phyloP scores from a whole-genome alignment of 1,140 invertebrate genomes.

The Cepaea nemoralis region DNA sequence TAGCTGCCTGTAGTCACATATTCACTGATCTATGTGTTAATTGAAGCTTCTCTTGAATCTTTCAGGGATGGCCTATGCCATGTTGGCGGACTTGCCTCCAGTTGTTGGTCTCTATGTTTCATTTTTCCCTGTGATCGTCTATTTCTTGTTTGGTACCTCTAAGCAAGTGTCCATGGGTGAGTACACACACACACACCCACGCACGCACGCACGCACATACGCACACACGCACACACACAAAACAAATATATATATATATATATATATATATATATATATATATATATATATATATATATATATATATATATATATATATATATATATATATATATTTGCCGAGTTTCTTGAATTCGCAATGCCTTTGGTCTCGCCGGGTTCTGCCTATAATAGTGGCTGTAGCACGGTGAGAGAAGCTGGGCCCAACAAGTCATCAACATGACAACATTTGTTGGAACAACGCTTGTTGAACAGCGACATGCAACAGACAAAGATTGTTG shows the following conservation, averaged over 20 bases:
- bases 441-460: no score
- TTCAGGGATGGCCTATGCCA: slow-evolving; percentile 71
- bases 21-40: no score
- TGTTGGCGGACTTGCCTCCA: slow-evolving; percentile 70
- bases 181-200: slow-evolving; percentile 20
- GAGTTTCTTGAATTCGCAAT: no score
- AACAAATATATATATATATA: slow-evolving; percentile 18
- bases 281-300: slow-evolving; percentile 13
- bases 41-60: not conserved
- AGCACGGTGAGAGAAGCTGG: no score
- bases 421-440: no score
- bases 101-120: slow-evolving; percentile 72
- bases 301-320: slow-evolving; percentile 15
- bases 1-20: no score
- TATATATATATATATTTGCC: not conserved
- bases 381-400: no score
- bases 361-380: no score
- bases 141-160: slow-evolving; percentile 72
- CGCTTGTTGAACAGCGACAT: no score
- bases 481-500: no score
- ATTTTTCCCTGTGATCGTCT: slow-evolving; percentile 72
- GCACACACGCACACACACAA: not conserved
- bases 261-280: not conserved
- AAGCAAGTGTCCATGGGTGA: slow-evolving; percentile 70
- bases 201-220: not conserved